Conservation (phyloP, 2,797 vertebrate genomes). For the Rhinoraja longicauda region DNA sequence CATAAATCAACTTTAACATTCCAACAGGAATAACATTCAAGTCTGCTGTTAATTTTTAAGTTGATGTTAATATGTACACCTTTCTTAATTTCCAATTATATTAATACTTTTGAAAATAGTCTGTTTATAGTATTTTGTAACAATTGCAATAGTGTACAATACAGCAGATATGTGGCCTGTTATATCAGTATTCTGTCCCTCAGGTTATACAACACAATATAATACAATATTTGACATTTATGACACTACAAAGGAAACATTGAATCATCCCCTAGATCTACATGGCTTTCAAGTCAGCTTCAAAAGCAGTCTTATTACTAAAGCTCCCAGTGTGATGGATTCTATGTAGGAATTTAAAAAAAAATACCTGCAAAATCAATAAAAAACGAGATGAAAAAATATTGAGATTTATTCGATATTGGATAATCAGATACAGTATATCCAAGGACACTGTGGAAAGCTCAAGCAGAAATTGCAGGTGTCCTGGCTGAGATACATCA, state of each 20-base stretch:
- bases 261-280: not conserved
- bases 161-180: not conserved
- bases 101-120: not conserved
- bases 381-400: too few relatives aligned
- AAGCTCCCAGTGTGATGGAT: not conserved
- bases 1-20: too few relatives aligned
- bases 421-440: too few relatives aligned
- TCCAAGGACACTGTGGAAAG: too few relatives aligned
- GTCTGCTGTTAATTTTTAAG: not conserved
- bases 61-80: not conserved
- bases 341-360: not conserved
- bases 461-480: too few relatives aligned
- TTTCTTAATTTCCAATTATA: not conserved
- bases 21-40: not conserved
- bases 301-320: not conserved
- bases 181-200: not conserved
- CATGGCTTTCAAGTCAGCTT: not conserved
- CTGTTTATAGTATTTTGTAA: not conserved
- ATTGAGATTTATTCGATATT: too few relatives aligned
- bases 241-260: slow-evolving; percentile 1
- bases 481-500: too few relatives aligned
- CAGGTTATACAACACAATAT: not conserved
- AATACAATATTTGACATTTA: not conserved
- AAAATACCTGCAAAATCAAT: not conserved
- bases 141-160: not conserved